Evolutionary conservation across 2,888 invertebrate species (phyloP), one percentile per base, ranked within the genome.

Genomic region (Zaprionus bogoriensis): DNA sequence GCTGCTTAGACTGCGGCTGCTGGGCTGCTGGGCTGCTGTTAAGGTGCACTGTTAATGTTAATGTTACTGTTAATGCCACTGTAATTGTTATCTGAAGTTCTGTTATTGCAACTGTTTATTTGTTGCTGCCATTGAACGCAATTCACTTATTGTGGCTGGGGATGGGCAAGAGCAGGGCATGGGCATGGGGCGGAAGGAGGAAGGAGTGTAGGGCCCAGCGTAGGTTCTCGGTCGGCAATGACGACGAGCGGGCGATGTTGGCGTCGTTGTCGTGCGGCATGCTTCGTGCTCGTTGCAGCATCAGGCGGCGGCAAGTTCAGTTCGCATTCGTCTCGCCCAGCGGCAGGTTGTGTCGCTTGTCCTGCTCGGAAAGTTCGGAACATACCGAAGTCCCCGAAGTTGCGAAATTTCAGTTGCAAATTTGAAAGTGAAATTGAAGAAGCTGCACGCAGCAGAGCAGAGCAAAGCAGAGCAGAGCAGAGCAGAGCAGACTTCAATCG

Each of bases 261-360:
- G 12, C 3, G 7, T 44, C 20, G 39, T 22, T 48, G 23, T 59
- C 52, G 63, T 52, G 62, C 14, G 52, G 12, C 41, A 27, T 41
- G 32, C 53, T 30, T 60, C 54, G 61, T 44, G 9, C 6, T 30
- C 14, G 28, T 9, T 66, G 62, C 64, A 65, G 76, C 74, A 71
- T 67, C 74, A 65, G 58, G 36, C 45, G n/a, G 44, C 27, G 28
- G 17, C 27, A 5, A 17, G 4, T 67, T 82, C 77, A 80, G 79
- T 80, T 77, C 60, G 62, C 67, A 48, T 79, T 71, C 64, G 69
- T 74, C 64, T 71, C 72, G 74, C 79, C 74, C 66, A 79, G 80
- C 69, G 67, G 77, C 83, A 74, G 74, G 79, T 80, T 66, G 71
- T 67, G n/a, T n/a, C n/a, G n/a, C n/a, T n/a, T n/a, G n/a, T n/a